These are phyloP conservation scores for Lepilemur ruficaudatus DNA, from an alignment of 2,797 vertebrate genomes.

Conservation along the genomic window DNA sequence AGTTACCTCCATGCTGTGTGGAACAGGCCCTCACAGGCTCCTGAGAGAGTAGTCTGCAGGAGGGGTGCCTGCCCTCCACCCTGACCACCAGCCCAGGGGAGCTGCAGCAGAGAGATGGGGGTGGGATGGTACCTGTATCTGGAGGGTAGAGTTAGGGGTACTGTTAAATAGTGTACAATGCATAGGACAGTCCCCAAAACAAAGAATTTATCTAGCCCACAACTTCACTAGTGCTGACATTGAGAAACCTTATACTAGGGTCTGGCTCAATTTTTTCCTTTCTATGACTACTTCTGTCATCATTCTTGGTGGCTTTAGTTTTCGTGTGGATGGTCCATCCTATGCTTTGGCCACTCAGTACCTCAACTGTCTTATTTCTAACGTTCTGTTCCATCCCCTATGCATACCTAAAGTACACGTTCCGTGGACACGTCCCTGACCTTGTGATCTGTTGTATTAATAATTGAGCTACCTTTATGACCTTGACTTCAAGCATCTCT, in stretches of 20 bases:
- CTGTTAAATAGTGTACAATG: rapidly evolving
- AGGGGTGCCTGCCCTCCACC: neutral
- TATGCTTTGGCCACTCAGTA: no score
- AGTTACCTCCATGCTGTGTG: neutral
- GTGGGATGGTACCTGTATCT: neutral
- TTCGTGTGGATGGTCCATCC: neutral
- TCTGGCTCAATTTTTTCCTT: neutral
- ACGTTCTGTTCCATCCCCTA: neutral
- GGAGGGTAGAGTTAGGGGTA: neutral
- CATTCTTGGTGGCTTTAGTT: neutral
- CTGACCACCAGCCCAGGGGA: neutral
- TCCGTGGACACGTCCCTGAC: neutral
- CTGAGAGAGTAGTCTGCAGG: neutral
- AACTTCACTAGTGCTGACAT: rapidly evolving
- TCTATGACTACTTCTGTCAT: rapidly evolving
- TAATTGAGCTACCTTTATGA: neutral
- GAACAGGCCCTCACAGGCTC: neutral
- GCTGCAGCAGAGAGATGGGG: neutral
- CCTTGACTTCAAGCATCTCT: no score
- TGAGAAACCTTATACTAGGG: rapidly evolving
- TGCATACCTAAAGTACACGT: no score
- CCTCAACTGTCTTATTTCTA: rapidly evolving
- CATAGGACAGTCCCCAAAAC: no score
- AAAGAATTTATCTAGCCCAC: no score
- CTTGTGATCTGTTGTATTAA: neutral